Evolutionary conservation across 2,888 invertebrate species (phyloP), one percentile per base, ranked within the genome.

Genomic region (Yponomeuta evonymella): DNA sequence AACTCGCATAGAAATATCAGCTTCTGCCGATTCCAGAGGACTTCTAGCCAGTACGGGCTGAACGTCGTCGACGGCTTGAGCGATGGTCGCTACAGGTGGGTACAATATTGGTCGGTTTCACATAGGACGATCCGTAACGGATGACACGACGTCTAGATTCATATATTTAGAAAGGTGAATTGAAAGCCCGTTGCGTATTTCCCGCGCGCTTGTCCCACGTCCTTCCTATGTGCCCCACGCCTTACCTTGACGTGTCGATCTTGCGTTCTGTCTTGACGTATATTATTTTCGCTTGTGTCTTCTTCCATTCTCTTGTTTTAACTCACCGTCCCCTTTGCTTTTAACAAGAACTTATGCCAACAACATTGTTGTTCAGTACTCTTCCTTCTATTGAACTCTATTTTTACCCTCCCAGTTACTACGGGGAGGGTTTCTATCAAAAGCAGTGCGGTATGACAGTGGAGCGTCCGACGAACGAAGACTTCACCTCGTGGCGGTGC

Each of bases 391-490:
- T 43, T 43, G 1, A 66, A 11, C 9, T 67, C 8, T 10, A 36
- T 8, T 15, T 43, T 67, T 67, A 67, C 48, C 64, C 3, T 70
- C 29, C 15, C 74, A 93, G 93, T 76, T 93, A 93, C 75, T 93
- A 89, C 74, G 93, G 93, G 2, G 79, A 85, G 4, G 93, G 93
- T 15, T 89, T 93, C 66, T 76, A 78, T 1, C 77, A 79, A 1
- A 84, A 85, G 11, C 83, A 93, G 9, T 93, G 93, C 74, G 93
- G 93, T 1, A 80, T 93, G 73, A 90, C 92, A 0, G 86, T 93
- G 71, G 89, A 90, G 73, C 73, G 73, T 0, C 88, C 91, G 0
- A 80, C 79, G 1, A 68, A 73, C 0, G 72, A 77, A 1, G 93
- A 92, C 75, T 88, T 82, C 70, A 85, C 84, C 1, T 85, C 85